These are phyloP conservation scores for Rosalia funebris DNA, from an alignment of 2,888 invertebrate genomes.

Conservation along the genomic window DNA sequence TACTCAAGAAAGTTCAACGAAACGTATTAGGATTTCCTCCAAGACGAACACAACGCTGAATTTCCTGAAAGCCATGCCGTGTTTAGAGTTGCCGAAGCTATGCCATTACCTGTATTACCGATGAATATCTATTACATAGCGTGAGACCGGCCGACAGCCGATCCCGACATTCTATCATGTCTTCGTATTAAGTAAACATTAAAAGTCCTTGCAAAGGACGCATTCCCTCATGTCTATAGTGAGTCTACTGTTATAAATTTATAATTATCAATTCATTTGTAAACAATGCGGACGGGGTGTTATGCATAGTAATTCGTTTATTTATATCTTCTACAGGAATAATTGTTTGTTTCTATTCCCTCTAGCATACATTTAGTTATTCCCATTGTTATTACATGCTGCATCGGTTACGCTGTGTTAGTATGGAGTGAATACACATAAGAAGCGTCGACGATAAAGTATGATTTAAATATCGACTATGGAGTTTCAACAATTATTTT, in stretches of 20 bases:
- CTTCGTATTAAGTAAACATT: constrained; percentile 44
- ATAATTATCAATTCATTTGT: constrained; percentile 44
- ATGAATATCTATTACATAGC: constrained; percentile 14
- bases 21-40: not conserved
- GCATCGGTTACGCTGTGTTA: constrained; percentile 3
- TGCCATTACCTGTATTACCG: not conserved
- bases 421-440: no score
- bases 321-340: constrained; percentile 24
- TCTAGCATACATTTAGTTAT: constrained; percentile 21
- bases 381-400: constrained; percentile 17
- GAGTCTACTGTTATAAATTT: constrained; percentile 46
- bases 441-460: no score
- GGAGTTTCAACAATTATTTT: no score
- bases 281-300: constrained; percentile 40
- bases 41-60: not conserved
- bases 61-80: not conserved
- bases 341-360: constrained; percentile 16
- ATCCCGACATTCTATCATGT: constrained; percentile 37
- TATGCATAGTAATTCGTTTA: constrained; percentile 34
- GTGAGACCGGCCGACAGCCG: constrained; percentile 33
- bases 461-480: no score
- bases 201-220: constrained; percentile 55
- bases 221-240: constrained; percentile 50
- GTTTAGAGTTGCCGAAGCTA: not conserved
- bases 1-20: constrained; percentile 1